phyloP scores from a whole-genome alignment of 1,140 invertebrate genomes.

The Trachymyrmex cornetzi region DNA sequence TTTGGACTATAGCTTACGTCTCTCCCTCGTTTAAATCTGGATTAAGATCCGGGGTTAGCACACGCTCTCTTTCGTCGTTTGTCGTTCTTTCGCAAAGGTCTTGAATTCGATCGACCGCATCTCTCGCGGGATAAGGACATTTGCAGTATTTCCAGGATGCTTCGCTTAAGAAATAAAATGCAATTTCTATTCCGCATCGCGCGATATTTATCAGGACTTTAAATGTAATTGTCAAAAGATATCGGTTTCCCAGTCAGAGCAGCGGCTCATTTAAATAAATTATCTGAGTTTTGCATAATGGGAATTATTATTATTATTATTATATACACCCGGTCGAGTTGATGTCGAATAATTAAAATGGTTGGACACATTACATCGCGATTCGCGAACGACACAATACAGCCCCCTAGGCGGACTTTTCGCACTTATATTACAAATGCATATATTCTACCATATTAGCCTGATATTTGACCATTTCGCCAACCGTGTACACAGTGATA shows the following conservation, averaged over 20 bases:
- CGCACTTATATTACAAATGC: slow-evolving; percentile 22
- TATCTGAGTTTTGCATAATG: slow-evolving; percentile 34
- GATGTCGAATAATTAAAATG: slow-evolving; percentile 43
- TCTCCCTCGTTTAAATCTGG: slow-evolving; percentile 53
- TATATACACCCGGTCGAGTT: slow-evolving; percentile 15
- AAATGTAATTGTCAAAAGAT: background rate
- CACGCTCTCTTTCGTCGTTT: slow-evolving; percentile 36
- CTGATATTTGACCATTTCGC: slow-evolving; percentile 25
- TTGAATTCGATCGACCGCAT: background rate
- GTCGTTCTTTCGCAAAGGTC: background rate
- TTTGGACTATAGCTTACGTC: slow-evolving; percentile 33
- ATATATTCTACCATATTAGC: slow-evolving; percentile 14
- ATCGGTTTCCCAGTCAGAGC: slow-evolving; percentile 1
- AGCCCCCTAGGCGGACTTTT: background rate
- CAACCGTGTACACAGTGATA: slow-evolving; percentile 34
- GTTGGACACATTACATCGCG: background rate
- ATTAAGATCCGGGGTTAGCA: slow-evolving; percentile 44
- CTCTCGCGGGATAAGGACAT: background rate
- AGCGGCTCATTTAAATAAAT: slow-evolving; percentile 18
- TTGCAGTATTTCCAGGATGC: background rate
- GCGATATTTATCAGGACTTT: background rate
- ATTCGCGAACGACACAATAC: slow-evolving; percentile 9
- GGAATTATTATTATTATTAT: background rate
- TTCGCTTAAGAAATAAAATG: background rate
- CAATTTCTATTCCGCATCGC: background rate